Percentiles rank a stretch among this genome's conserved stretches.
Conservation (phyloP, 2,797 vertebrate genomes). For the Cheirogaleus major region DNA sequence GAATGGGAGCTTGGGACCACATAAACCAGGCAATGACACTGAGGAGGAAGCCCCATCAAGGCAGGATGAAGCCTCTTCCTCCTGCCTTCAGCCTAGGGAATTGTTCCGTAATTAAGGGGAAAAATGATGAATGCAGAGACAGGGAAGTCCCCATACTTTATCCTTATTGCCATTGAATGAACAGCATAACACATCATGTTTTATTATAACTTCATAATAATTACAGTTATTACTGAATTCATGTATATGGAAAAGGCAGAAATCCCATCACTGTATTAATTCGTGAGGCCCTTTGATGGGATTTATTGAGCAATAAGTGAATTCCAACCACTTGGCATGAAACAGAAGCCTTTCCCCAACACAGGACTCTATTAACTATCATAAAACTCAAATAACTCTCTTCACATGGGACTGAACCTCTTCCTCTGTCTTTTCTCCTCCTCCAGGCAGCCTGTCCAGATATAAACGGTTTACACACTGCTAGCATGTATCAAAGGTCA, state of each 20-base stretch:
- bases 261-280: conserved; percentile 82
- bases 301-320: conserved; percentile 74
- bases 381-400: background rate
- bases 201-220: conserved; percentile 87
- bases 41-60: background rate
- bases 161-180: conserved; percentile 83
- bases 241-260: conserved; percentile 83
- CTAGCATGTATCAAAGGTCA: background rate
- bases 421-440: background rate
- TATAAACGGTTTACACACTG: background rate
- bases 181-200: conserved; percentile 82
- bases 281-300: conserved; percentile 67
- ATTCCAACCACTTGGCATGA: conserved; percentile 65
- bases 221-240: conserved; percentile 86
- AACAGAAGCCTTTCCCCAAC: conserved; percentile 50
- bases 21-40: background rate
- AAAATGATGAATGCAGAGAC: conserved; percentile 25
- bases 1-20: background rate
- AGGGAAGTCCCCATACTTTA: conserved; percentile 77
- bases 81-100: background rate
- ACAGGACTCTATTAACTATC: background rate
- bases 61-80: background rate
- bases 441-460: background rate
- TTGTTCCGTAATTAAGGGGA: background rate
- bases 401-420: background rate